Percentiles rank a stretch among this genome's conserved stretches.
Evolutionary conservation across 2,797 vertebrate genomes (phyloP).

Genomic region (Merluccius polli): DNA sequence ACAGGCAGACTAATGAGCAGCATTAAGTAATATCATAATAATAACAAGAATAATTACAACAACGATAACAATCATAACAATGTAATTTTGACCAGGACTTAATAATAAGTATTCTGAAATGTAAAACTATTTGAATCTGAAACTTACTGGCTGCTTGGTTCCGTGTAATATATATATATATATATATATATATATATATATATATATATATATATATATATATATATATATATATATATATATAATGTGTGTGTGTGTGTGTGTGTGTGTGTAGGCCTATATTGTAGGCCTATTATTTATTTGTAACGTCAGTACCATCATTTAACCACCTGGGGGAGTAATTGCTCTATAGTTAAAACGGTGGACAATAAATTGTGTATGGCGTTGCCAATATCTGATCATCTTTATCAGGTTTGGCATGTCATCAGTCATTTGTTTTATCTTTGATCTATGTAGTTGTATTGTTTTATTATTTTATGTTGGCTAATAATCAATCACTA

Average conservation of each 20-base stretch:
- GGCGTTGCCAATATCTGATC: not conserved
- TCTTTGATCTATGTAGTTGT: not conserved
- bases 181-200: too few species aligned
- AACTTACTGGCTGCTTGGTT: not conserved
- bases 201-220: too few species aligned
- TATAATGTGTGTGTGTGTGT: too few species aligned
- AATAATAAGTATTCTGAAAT: not conserved
- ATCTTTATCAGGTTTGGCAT: not conserved
- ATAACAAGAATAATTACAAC: not conserved
- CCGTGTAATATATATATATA: not conserved
- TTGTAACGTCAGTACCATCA: not conserved
- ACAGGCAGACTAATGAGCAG: not conserved
- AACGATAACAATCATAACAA: too few species aligned
- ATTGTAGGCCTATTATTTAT: not conserved
- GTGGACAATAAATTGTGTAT: not conserved
- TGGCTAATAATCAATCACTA: not conserved
- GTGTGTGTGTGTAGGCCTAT: too few species aligned
- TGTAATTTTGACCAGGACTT: too few species aligned
- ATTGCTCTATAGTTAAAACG: conserved; percentile 19
- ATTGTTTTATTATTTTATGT: not conserved
- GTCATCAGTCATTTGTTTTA: not conserved
- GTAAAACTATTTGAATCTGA: not conserved
- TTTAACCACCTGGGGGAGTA: conserved; percentile 44
- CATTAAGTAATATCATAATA: not conserved
- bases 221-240: too few species aligned